Conservation (phyloP, 2,888 invertebrate genomes). For the Synergus japonicus region DNA sequence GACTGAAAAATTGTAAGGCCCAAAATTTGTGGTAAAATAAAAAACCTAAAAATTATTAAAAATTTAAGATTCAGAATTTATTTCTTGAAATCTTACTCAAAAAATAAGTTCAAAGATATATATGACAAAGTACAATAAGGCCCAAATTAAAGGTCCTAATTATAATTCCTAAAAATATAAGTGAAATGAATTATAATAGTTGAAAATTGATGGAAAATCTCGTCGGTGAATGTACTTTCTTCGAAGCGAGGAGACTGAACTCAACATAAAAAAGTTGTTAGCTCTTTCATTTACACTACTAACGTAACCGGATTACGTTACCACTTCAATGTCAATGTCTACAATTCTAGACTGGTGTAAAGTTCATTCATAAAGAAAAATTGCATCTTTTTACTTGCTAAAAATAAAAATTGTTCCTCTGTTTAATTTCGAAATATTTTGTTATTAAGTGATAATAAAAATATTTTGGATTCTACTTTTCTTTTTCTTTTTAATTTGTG, state of each 20-base stretch:
- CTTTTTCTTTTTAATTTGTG: neutral
- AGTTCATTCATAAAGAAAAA: slow-evolving; percentile 11
- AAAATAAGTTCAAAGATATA: too few species aligned
- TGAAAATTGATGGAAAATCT: neutral
- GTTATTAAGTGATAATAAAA: neutral
- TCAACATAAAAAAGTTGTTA: slow-evolving; percentile 7
- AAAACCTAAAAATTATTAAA: too few species aligned
- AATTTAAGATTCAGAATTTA: too few species aligned
- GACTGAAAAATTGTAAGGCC: too few species aligned
- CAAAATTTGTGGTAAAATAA: too few species aligned
- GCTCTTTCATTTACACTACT: neutral
- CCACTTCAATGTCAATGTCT: slow-evolving; percentile 18
- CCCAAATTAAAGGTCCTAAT: too few species aligned
- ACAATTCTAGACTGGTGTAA: neutral
- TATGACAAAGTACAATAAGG: too few species aligned
- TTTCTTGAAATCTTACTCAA: too few species aligned
- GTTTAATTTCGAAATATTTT: neutral
- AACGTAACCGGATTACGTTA: slow-evolving; percentile 16
- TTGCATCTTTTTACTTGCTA: neutral
- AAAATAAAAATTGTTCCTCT: neutral
- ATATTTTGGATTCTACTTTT: too few species aligned
- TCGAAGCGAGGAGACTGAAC: neutral
- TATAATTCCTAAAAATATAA: too few species aligned
- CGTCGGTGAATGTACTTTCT: neutral
- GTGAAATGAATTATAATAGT: neutral